Evolutionary conservation across 2,797 vertebrate species (phyloP), one percentile per base, ranked within the genome.

Genomic region (Coilia nasus): DNA sequence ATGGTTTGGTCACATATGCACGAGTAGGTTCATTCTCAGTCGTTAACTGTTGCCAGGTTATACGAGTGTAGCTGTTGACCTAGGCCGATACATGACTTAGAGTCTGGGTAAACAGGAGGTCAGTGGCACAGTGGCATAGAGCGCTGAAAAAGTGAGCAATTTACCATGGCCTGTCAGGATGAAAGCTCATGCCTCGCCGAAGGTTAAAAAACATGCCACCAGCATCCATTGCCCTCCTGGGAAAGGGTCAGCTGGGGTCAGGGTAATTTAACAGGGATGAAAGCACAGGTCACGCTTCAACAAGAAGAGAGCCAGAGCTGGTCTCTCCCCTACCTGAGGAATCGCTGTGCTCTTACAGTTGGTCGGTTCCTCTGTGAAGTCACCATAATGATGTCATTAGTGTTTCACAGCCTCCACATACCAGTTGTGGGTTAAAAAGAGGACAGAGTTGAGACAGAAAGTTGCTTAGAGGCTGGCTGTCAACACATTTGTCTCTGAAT

Each of bases 271-370:
- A 78, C 19, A 17, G 71, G 19, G 71, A 41, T 78, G 35, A 31
- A 44, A 78, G 71, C 71, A 78, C 71, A 78, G 31, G 71, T 78
- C 71, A 78, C 15, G 9, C 35, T 78, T 78, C 5, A 75, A 75
- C n/a, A 60, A 60, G 41, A 44, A 25, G 10, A 78, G 35, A 41
- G 15, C 35, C 31, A 21, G 71, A 78, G 71, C 1, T 44, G 15
- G 15, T 41, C 41, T 41, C 67, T 41, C 15, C 31, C 71, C 15
- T 21, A 78, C 71, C 71, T 78, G 35, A 21, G 71, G 35, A 35
- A 78, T 78, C 71, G 19, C 35, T 44, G 28, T 71, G 31, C 35
- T 78, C 31, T 41, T 44, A 41, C 71, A 19, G 19, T 17, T 11
- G 17, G 15, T 17, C 11, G 1, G 17, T 35, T n/a, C 17, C 71